Conservation (phyloP, 2,113 vertebrate genomes). For the Hippocampus abdominalis region DNA sequence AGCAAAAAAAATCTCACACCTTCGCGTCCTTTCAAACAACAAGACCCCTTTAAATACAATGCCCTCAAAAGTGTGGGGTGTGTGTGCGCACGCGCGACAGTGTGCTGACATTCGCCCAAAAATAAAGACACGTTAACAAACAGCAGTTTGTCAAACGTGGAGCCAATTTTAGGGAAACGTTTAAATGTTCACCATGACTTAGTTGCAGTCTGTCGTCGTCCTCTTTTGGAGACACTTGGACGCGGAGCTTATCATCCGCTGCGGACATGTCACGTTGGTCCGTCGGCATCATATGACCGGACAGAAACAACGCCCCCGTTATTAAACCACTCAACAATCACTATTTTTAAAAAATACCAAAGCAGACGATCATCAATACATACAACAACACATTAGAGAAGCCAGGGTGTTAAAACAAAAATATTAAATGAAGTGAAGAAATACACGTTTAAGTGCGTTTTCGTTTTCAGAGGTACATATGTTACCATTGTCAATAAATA, state of each 20-base stretch:
- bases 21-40: neutral
- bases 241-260: too few relatives aligned
- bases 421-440: too few relatives aligned
- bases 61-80: too few relatives aligned
- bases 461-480: too few relatives aligned
- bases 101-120: neutral
- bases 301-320: neutral
- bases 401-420: too few relatives aligned
- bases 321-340: too few relatives aligned
- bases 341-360: too few relatives aligned
- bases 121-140: neutral
- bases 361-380: too few relatives aligned
- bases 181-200: neutral
- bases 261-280: neutral
- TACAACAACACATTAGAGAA: too few relatives aligned
- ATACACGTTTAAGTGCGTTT: too few relatives aligned
- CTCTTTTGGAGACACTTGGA: neutral
- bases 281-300: neutral
- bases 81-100: neutral
- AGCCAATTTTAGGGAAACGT: neutral
- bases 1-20: neutral
- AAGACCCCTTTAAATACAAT: neutral
- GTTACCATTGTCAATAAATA: too few relatives aligned
- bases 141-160: neutral
- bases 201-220: constrained; percentile 2